Percentiles rank a stretch among this genome's conserved stretches.
Evolutionary conservation across 2,113 vertebrate species (phyloP).

Genomic region (Xiphophorus hellerii): DNA sequence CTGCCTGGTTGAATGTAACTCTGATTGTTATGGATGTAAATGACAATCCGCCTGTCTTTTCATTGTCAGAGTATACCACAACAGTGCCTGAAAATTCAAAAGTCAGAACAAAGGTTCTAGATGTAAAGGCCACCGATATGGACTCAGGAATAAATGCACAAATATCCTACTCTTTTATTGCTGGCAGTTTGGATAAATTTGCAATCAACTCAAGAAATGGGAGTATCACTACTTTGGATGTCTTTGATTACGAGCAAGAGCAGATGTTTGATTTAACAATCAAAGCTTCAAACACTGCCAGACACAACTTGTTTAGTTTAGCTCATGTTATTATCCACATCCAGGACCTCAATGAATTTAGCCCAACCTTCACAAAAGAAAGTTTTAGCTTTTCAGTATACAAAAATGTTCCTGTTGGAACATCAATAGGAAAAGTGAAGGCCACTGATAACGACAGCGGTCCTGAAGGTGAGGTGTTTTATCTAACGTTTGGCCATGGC

Average conservation of each 20-base stretch:
- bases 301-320: constrained; percentile 64
- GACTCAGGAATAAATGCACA: constrained; percentile 73
- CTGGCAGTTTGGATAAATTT: constrained; percentile 73
- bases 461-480: constrained; percentile 74
- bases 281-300: constrained; percentile 70
- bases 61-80: constrained; percentile 48
- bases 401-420: constrained; percentile 67
- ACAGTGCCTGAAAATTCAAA: constrained; percentile 75
- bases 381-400: constrained; percentile 73
- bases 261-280: constrained; percentile 74
- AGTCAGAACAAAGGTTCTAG: constrained; percentile 63
- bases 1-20: constrained; percentile 64
- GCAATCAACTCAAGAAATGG: constrained; percentile 71
- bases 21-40: constrained; percentile 77
- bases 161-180: constrained; percentile 72
- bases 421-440: constrained; percentile 68
- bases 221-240: constrained; percentile 62
- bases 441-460: constrained; percentile 77
- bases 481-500: constrained; percentile 71
- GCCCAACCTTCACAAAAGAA: constrained; percentile 67
- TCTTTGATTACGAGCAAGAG: constrained; percentile 79
- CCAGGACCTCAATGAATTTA: constrained; percentile 77
- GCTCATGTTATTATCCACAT: constrained; percentile 73
- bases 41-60: constrained; percentile 80
- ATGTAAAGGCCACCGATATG: constrained; percentile 66